Conservation (phyloP, 2,113 vertebrate genomes). For the Sylvia atricapilla region DNA sequence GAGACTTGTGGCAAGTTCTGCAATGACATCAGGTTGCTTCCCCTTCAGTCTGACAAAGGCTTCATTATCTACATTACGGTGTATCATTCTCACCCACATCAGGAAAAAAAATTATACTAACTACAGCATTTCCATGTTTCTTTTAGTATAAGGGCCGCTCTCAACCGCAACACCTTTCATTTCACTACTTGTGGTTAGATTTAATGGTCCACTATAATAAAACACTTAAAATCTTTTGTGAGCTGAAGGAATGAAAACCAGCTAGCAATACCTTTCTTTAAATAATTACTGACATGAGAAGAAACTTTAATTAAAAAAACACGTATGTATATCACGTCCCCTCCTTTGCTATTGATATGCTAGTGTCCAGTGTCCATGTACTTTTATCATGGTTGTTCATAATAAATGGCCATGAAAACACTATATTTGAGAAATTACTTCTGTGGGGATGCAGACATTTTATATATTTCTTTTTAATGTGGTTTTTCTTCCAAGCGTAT, state of each 20-base stretch:
- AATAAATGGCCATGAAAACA: neutral
- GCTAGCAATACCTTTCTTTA: neutral
- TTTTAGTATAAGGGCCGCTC: neutral
- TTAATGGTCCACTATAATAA: neutral
- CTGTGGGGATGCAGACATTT: neutral
- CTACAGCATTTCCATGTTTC: neutral
- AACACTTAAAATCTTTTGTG: neutral
- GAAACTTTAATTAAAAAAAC: neutral
- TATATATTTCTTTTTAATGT: neutral
- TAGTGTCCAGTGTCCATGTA: neutral
- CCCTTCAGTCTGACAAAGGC: neutral
- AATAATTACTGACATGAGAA: neutral
- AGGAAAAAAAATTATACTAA: neutral
- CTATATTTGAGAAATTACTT: neutral
- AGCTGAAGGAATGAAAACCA: neutral
- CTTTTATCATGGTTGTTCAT: neutral
- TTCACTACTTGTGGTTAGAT: neutral
- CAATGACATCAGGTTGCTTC: neutral
- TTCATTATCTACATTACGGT: neutral
- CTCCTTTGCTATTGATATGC: neutral
- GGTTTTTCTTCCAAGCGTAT: neutral
- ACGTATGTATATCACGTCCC: neutral
- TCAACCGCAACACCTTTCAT: neutral
- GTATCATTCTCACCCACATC: rapidly evolving
- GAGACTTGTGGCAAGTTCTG: neutral